Percentiles rank a stretch among this genome's conserved stretches.
Conservation (phyloP, 64 coral and sea anemone genomes). For the Porites lutea region DNA sequence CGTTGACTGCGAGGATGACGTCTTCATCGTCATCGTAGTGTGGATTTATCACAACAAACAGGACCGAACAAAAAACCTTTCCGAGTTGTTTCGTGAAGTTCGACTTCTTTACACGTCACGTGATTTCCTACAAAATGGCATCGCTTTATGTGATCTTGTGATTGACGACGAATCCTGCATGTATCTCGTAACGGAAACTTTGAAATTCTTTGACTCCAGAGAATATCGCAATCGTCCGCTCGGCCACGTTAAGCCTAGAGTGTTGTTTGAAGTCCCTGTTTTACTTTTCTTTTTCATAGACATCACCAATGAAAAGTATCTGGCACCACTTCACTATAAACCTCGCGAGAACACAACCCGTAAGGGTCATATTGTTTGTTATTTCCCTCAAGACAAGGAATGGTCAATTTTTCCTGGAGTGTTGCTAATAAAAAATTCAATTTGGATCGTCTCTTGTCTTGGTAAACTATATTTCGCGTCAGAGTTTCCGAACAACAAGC, state of each 20-base stretch:
- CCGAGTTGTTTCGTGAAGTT: constrained; percentile 15
- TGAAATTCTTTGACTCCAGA: neutral
- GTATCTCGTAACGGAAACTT: neutral
- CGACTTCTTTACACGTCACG: neutral
- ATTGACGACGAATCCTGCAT: neutral
- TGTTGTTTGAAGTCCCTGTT: neutral
- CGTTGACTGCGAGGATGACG: constrained; percentile 7
- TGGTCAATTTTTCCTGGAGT: neutral
- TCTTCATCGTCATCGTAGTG: constrained; percentile 6
- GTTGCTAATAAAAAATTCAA: neutral
- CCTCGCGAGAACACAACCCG: neutral
- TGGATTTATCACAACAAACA: constrained; percentile 34
- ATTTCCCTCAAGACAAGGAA: neutral
- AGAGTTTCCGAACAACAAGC: too few species aligned
- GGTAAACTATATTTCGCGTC: neutral
- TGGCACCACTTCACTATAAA: too few species aligned
- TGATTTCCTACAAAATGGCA: neutral
- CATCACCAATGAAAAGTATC: too few species aligned
- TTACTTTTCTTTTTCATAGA: neutral
- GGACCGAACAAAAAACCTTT: neutral
- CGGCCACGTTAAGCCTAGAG: neutral
- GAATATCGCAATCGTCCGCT: neutral
- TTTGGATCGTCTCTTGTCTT: neutral
- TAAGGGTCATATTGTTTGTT: neutral
- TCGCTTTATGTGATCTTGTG: neutral